These are phyloP conservation scores for Spinibarbus caldwelli DNA, from an alignment of 2,797 vertebrate genomes.

Conservation along the genomic window DNA sequence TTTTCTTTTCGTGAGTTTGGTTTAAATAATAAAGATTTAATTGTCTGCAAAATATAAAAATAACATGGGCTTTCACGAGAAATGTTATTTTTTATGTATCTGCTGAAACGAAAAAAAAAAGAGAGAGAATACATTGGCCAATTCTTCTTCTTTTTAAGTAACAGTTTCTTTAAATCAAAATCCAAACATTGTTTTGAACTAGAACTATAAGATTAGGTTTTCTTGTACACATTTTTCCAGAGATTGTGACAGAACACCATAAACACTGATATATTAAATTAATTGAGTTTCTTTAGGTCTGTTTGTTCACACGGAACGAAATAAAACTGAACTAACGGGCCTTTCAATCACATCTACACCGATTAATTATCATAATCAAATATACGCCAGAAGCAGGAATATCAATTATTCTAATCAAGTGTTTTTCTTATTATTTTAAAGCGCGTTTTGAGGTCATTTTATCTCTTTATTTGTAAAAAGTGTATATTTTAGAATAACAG, in stretches of 20 bases:
- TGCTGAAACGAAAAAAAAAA: neutral
- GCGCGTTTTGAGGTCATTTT: neutral
- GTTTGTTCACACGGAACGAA: neutral
- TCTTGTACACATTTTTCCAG: neutral
- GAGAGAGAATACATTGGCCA: no score
- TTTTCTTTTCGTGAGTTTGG: neutral
- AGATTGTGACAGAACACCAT: neutral
- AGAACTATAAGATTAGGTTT: neutral
- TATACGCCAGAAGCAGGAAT: no score
- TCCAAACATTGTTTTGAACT: neutral
- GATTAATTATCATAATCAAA: neutral
- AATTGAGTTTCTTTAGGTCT: neutral
- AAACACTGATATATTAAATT: neutral
- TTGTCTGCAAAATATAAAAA: no score
- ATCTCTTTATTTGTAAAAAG: neutral
- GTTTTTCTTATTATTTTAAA: slow-evolving; percentile 31
- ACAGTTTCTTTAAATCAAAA: neutral
- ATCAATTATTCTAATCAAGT: slow-evolving; percentile 14
- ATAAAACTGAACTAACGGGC: neutral
- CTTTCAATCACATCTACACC: neutral
- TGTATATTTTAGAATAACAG: neutral
- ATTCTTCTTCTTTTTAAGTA: neutral
- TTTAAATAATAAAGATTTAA: neutral
- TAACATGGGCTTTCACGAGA: neutral
- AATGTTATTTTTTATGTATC: neutral